phyloP scores from a whole-genome alignment of 2,797 vertebrate genomes.

The Parauchenoglanis ngamensis region DNA sequence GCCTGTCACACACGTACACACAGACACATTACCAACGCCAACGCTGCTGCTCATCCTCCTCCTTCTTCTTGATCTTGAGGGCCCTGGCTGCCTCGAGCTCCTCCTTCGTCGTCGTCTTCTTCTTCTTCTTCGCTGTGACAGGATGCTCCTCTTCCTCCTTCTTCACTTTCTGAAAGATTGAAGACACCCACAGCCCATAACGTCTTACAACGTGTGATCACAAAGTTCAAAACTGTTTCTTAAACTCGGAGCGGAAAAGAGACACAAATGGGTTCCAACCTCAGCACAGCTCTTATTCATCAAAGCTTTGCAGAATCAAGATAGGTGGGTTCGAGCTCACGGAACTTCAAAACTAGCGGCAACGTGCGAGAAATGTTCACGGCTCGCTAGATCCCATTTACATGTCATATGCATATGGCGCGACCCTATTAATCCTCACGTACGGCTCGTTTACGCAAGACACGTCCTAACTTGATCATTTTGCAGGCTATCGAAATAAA shows the following conservation, averaged over 20 bases:
- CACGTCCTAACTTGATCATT: neutral
- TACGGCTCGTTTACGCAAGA: neutral
- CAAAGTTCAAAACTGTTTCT: neutral
- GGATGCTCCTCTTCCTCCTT: slow-evolving; percentile 60
- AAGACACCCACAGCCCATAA: neutral
- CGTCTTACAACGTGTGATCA: neutral
- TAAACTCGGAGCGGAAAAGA: neutral
- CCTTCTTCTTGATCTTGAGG: slow-evolving; percentile 72
- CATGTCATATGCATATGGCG: neutral
- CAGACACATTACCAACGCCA: slow-evolving; percentile 77
- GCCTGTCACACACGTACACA: neutral
- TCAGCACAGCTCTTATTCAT: neutral
- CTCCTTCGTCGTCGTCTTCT: slow-evolving; percentile 72
- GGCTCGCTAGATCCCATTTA: neutral
- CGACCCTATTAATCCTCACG: neutral
- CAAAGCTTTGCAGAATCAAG: neutral
- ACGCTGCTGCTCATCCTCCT: slow-evolving; percentile 76
- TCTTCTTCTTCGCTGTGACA: slow-evolving; percentile 63
- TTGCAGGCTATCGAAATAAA: neutral
- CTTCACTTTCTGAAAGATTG: slow-evolving; percentile 60
- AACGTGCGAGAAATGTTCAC: neutral
- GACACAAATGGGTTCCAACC: neutral
- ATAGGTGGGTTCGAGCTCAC: neutral
- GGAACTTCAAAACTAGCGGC: neutral
- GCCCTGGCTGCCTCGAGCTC: slow-evolving; percentile 66